Evolutionary conservation across 2,888 invertebrate genomes (phyloP).

Genomic region (Cremastobaeus sp.): DNA sequence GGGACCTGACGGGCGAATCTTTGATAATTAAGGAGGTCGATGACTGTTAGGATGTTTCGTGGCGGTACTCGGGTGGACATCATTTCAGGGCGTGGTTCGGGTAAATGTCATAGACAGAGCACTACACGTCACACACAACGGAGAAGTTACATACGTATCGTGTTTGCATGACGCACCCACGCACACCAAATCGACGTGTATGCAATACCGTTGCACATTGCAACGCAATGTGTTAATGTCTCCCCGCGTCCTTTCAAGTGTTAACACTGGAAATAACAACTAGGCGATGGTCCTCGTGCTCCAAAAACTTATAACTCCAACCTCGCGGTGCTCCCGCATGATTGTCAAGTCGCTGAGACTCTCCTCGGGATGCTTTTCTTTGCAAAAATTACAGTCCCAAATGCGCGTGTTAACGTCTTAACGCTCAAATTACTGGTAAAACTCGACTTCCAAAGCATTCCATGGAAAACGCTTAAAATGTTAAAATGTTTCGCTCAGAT

Average conservation of each 20-base stretch:
- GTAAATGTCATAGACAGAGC: conserved; percentile 77
- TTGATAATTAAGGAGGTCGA: conserved; percentile 70
- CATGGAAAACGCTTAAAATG: too few species aligned
- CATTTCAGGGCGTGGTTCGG: conserved; percentile 72
- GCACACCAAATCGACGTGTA: conserved; percentile 47
- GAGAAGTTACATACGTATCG: conserved; percentile 69
- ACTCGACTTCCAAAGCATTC: too few species aligned
- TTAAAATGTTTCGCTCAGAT: too few species aligned
- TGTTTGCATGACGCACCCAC: conserved; percentile 71
- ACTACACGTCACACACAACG: conserved; percentile 77
- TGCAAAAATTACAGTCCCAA: neutral
- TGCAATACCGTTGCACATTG: conserved; percentile 42
- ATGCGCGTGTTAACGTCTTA: neutral
- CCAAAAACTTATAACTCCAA: conserved; percentile 48
- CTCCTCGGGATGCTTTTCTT: neutral
- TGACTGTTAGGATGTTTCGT: conserved; percentile 65
- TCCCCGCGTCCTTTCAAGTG: conserved; percentile 64
- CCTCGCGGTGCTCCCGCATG: conserved; percentile 2
- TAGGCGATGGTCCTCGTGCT: conserved; percentile 37
- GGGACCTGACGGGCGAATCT: conserved; percentile 49
- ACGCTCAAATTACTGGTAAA: too few species aligned
- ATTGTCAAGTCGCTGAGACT: conserved; percentile 24
- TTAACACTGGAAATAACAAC: conserved; percentile 62
- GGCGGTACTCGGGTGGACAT: conserved; percentile 56
- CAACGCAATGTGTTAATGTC: conserved; percentile 63